phyloP scores from a whole-genome alignment of 2,113 vertebrate genomes.

The Ascaphus truei region DNA sequence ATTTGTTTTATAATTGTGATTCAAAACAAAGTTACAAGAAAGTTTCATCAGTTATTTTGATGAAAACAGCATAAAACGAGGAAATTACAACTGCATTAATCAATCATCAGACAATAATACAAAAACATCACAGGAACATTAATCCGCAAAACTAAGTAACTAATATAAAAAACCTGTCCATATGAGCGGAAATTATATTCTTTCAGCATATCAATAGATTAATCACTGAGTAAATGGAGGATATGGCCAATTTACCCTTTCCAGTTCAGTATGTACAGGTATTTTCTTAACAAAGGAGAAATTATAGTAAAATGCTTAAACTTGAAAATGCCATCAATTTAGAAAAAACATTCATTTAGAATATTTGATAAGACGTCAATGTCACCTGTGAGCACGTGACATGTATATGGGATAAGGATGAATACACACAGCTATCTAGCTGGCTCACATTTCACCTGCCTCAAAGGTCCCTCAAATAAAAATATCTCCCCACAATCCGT shows the following conservation, averaged over 20 bases:
- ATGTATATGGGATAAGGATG: too few species aligned
- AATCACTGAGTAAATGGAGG: neutral
- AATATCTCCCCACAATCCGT: too few species aligned
- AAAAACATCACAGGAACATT: neutral
- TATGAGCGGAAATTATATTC: neutral
- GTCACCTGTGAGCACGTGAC: too few species aligned
- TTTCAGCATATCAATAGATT: neutral
- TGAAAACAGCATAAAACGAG: conserved; percentile 9
- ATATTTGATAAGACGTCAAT: too few species aligned
- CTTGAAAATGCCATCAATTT: neutral
- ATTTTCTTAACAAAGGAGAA: neutral
- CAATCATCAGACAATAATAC: neutral
- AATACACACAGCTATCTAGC: too few species aligned
- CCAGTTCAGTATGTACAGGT: neutral
- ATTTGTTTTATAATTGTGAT: neutral
- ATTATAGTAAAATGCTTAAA: neutral
- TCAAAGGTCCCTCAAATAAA: too few species aligned
- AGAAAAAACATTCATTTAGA: neutral
- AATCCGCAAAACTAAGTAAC: neutral
- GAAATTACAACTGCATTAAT: neutral
- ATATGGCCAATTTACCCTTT: neutral
- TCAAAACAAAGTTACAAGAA: conserved; percentile 2
- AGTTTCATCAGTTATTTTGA: conserved; percentile 8
- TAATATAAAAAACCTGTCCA: neutral
- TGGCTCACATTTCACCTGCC: too few species aligned